Evolutionary conservation across 2,888 invertebrate species (phyloP).

Genomic region (Athrips mouffetella): DNA sequence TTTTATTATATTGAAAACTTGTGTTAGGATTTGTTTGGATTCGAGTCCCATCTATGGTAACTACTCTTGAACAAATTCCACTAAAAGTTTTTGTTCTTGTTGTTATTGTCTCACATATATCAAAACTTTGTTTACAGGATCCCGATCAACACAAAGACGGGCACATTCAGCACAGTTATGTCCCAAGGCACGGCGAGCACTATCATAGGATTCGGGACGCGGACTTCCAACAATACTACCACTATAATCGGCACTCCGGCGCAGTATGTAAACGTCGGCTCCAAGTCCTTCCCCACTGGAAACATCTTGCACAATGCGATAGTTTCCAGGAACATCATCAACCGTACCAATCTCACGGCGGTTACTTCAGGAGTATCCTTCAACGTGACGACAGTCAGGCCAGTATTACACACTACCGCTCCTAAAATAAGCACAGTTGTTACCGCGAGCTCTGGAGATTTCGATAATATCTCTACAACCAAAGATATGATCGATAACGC

Average conservation of each 20-base stretch:
- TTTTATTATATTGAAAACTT: too few relatives aligned
- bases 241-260: conserved; percentile 60
- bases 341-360: conserved; percentile 47
- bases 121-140: conserved; percentile 43
- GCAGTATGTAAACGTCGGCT: conserved; percentile 69
- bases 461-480: conserved; percentile 65
- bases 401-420: conserved; percentile 51
- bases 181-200: conserved; percentile 70
- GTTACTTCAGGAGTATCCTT: conserved; percentile 58
- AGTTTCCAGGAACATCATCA: conserved; percentile 68
- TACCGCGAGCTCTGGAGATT: conserved; percentile 51
- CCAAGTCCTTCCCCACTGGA: conserved; percentile 71
- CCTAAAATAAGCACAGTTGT: conserved; percentile 59
- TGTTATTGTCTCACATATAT: too few relatives aligned
- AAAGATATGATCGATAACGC: conserved; percentile 75
- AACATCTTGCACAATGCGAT: conserved; percentile 74
- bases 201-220: conserved; percentile 68
- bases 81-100: neutral
- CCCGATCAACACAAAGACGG: conserved; percentile 65
- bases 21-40: too few relatives aligned
- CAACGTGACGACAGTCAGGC: conserved; percentile 58
- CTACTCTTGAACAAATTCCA: too few relatives aligned
- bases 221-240: conserved; percentile 49
- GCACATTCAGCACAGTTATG: conserved; percentile 70
- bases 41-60: too few relatives aligned